Conservation (phyloP, 2,113 vertebrate species). For the Alligator mississippiensis region DNA sequence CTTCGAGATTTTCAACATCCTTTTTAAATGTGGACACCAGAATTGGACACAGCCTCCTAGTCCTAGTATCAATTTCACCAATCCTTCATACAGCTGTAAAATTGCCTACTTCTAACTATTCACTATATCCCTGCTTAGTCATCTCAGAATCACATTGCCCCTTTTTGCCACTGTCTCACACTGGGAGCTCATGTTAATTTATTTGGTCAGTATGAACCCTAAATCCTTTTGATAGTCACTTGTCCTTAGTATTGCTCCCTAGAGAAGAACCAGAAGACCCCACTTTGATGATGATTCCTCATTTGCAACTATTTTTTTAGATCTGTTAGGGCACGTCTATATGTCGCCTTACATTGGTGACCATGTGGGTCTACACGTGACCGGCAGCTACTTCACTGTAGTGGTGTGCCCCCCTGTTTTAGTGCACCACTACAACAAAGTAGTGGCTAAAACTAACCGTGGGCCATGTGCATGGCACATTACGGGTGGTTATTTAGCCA, state of each 20-base stretch:
- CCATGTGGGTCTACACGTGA: too few species aligned
- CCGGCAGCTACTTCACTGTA: too few species aligned
- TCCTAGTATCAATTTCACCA: neutral
- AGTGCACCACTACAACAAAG: too few species aligned
- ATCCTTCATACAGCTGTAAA: neutral
- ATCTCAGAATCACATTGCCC: neutral
- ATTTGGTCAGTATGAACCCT: neutral
- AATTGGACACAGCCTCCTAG: neutral
- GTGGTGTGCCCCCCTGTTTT: too few species aligned
- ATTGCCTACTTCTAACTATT: neutral
- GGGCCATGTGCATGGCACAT: too few species aligned
- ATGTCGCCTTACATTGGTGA: too few species aligned
- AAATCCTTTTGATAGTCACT: neutral
- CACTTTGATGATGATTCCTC: conserved; percentile 31
- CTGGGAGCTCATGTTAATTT: neutral
- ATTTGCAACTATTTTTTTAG: conserved; percentile 27
- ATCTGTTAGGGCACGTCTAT: neutral
- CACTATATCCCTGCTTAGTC: neutral
- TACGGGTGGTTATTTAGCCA: too few species aligned
- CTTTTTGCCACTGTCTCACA: neutral
- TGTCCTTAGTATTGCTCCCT: conserved; percentile 5
- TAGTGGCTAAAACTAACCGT: too few species aligned
- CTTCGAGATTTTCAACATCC: neutral
- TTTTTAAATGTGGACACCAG: neutral
- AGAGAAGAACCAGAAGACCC: conserved; percentile 5